A percentile compares a stretch with the other conserved stretches of the same genome.
phyloP scores from a whole-genome alignment of 2,113 vertebrate genomes.

The Oncorhynchus keta region DNA sequence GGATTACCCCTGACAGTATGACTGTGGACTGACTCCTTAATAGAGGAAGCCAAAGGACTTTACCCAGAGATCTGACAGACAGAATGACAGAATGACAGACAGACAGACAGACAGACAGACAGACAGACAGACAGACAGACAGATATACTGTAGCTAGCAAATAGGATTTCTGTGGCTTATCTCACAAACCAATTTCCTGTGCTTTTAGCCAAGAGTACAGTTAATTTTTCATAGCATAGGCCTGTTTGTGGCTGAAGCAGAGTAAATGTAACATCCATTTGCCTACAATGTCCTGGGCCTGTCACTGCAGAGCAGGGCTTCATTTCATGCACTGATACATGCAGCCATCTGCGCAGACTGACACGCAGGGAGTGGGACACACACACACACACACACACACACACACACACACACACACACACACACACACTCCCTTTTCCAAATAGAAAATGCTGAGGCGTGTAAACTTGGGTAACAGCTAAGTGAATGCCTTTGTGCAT shows the following conservation, averaged over 20 bases:
- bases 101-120: constrained; percentile 68
- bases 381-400: constrained; percentile 26
- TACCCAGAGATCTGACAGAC: constrained; percentile 66
- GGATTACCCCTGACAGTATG: constrained; percentile 60
- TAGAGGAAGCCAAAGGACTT: constrained; percentile 61
- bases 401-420: constrained; percentile 14
- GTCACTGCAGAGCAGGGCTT: constrained; percentile 70
- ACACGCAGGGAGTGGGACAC: constrained; percentile 46
- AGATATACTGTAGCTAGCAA: constrained; percentile 55
- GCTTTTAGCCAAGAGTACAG: constrained; percentile 65
- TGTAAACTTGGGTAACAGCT: constrained; percentile 62
- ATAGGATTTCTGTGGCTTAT: constrained; percentile 68
- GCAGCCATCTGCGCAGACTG: constrained; percentile 70
- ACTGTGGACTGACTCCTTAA: constrained; percentile 62
- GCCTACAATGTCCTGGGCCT: constrained; percentile 69
- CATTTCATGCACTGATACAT: constrained; percentile 78
- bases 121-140: constrained; percentile 60
- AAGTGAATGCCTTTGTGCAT: constrained; percentile 71
- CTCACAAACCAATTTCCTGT: constrained; percentile 70
- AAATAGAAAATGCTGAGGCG: constrained; percentile 64
- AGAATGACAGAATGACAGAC: constrained; percentile 64
- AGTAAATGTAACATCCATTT: constrained; percentile 71
- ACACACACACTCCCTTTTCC: constrained; percentile 41
- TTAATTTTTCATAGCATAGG: constrained; percentile 69
- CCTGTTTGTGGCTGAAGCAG: constrained; percentile 59